Evolutionary conservation across 1,140 invertebrate species (phyloP).

Genomic region (Parasteatoda tepidariorum): DNA sequence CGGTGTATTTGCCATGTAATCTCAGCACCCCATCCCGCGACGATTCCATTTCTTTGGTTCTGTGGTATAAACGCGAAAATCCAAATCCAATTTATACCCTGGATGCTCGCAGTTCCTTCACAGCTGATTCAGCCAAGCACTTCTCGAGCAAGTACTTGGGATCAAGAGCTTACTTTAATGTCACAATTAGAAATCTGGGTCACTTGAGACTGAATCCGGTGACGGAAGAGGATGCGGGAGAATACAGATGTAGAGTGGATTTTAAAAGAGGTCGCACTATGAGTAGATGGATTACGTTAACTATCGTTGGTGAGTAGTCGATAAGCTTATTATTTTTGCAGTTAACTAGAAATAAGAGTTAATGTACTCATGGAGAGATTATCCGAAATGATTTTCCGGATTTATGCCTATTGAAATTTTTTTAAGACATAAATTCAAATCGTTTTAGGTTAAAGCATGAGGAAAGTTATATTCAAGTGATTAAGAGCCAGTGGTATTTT

Average conservation of each 20-base stretch:
- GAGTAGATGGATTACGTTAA: slow-evolving; percentile 81
- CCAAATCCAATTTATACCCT: slow-evolving; percentile 62
- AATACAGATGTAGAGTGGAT: slow-evolving; percentile 73
- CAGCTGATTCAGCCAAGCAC: slow-evolving; percentile 32
- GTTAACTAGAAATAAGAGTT: no score
- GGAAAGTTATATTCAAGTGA: no score
- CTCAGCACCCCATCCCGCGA: slow-evolving; percentile 78
- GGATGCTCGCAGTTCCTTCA: slow-evolving; percentile 54
- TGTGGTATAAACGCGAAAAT: slow-evolving; percentile 81
- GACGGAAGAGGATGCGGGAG: slow-evolving; percentile 59
- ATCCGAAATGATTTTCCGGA: no score
- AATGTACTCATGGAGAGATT: no score
- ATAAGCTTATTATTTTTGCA: no score
- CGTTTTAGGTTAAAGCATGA: no score
- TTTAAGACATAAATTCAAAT: no score
- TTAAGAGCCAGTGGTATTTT: no score
- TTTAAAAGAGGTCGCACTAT: slow-evolving; percentile 83
- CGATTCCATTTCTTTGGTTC: slow-evolving; percentile 81
- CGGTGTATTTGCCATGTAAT: slow-evolving; percentile 84
- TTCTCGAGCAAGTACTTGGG: slow-evolving; percentile 53
- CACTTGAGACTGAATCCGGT: slow-evolving; percentile 66
- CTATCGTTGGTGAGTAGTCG: slow-evolving; percentile 84
- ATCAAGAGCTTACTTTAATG: slow-evolving; percentile 57
- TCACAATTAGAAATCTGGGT: slow-evolving; percentile 42
- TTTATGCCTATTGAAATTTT: no score